Base-by-base conservation (phyloP, 2,888 invertebrate species). In the Pandemis cinnamomeana region DNA sequence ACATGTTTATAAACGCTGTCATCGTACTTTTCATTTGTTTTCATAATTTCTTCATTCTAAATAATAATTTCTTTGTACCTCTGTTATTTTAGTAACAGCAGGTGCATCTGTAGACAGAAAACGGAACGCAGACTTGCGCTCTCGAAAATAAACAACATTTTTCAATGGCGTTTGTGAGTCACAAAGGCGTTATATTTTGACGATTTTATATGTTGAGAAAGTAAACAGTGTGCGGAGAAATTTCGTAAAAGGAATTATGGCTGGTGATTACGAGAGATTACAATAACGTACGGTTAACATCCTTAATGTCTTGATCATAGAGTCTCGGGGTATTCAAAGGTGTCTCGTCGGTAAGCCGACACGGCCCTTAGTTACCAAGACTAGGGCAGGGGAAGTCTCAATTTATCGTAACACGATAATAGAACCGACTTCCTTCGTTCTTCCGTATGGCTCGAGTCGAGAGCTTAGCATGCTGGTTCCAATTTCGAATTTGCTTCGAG, bases 391-490 rank as follows among this genome's bases (percentile, higher is more conserved):
- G 90, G 89, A 90, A 88, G 86, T 86, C 82, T 83, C 85, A 90
- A 90, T 90, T 89, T 84, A 83, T 84, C 81, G 78, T 84, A 87
- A 88, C 82, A 82, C 86, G 84, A 87, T 88, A 84, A 87, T 87
- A 79, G 86, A 75, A 70, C 20, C 61, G 71, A 72, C 78, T 79
- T 81, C 79, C 80, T 82, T 77, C 77, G 75, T 75, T 75, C 80
- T 78, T 81, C 80, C 78, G 78, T 67, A 80, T 67, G 53, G 13
- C 66, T 51, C 5, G 55, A 71, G 71, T 48, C 58, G 44, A 63
- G 71, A 44, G 20, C 58, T 0, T n/a, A 53, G n/a, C 46, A 69
- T 75, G 69, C 67, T 75, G 75, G 75, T 74, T 74, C 74, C 74
- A 62, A 74, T 74, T 74, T 74, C 61, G 71, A 74, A 86, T 82